Percentiles rank a stretch among this genome's conserved stretches.
These are phyloP conservation scores for Gerris buenoi DNA, from an alignment of 1,140 invertebrate genomes.

Conservation along the genomic window DNA sequence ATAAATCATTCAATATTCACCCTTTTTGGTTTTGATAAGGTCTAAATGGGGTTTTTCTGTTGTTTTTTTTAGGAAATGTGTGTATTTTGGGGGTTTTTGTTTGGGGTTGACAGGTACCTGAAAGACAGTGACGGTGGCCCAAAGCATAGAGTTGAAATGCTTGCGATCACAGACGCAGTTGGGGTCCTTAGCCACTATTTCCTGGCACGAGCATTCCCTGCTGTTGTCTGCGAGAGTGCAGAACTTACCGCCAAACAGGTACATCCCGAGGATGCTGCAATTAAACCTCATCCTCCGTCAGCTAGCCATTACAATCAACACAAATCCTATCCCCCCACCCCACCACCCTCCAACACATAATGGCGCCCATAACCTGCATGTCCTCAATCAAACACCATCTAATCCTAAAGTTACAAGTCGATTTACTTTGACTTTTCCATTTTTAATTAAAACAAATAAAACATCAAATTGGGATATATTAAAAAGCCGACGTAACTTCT, in stretches of 20 bases:
- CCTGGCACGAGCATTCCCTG: slow-evolving; percentile 77
- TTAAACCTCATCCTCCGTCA: slow-evolving; percentile 23
- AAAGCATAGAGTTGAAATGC: slow-evolving; percentile 93
- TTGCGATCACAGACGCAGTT: slow-evolving; percentile 87
- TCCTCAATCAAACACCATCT: too few species aligned
- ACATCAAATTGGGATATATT: too few species aligned
- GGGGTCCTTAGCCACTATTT: slow-evolving; percentile 68
- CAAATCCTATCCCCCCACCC: background rate
- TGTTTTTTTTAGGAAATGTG: too few species aligned
- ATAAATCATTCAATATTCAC: too few species aligned
- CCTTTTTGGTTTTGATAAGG: too few species aligned
- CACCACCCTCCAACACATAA: slow-evolving; percentile 2
- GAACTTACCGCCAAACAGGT: slow-evolving; percentile 98
- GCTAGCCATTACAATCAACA: background rate
- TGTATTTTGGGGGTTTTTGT: too few species aligned
- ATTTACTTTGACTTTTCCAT: too few species aligned
- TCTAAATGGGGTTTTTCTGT: too few species aligned
- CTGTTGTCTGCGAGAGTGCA: slow-evolving; percentile 81
- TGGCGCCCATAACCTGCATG: slow-evolving; percentile 5
- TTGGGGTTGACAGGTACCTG: slow-evolving; percentile 55
- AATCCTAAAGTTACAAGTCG: too few species aligned
- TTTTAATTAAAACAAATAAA: too few species aligned
- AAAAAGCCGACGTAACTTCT: too few species aligned
- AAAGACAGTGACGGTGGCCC: slow-evolving; percentile 90
- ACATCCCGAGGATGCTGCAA: slow-evolving; percentile 91